Percentiles rank a stretch among this genome's conserved stretches.
Evolutionary conservation across 1,140 invertebrate genomes (phyloP).

Genomic region (Papilio xuthus): DNA sequence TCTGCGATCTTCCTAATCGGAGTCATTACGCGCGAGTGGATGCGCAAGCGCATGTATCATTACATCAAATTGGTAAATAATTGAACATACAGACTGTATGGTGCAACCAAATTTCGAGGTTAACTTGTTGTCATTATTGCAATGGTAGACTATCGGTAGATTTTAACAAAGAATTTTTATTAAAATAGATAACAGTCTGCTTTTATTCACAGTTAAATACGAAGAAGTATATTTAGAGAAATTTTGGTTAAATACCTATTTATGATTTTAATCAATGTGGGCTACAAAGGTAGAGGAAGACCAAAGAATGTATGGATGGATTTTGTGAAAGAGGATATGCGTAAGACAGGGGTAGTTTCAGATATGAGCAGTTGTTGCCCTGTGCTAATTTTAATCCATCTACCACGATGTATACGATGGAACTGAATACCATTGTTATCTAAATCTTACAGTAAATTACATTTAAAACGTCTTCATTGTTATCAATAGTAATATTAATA

Average conservation of each 20-base stretch:
- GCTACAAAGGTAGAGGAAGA: too few relatives aligned
- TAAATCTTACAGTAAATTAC: not conserved
- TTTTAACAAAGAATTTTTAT: too few relatives aligned
- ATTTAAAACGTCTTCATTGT: constrained; percentile 23
- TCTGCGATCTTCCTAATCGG: constrained; percentile 44
- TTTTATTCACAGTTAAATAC: too few relatives aligned
- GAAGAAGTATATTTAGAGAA: too few relatives aligned
- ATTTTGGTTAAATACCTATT: too few relatives aligned
- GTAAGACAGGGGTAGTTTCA: too few relatives aligned
- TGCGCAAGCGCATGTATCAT: constrained; percentile 42
- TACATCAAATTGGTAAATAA: constrained; percentile 47
- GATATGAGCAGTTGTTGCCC: too few relatives aligned
- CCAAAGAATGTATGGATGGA: too few relatives aligned
- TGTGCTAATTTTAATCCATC: not conserved
- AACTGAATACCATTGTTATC: not conserved
- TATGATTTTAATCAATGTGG: too few relatives aligned
- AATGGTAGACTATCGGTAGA: too few relatives aligned
- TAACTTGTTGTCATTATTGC: not conserved
- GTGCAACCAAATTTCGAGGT: not conserved
- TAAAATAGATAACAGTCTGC: too few relatives aligned
- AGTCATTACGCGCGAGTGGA: constrained; percentile 41
- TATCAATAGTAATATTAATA: constrained; percentile 31
- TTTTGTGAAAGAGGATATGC: too few relatives aligned
- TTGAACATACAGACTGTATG: constrained; percentile 34
- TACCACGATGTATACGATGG: not conserved